These are phyloP conservation scores for Silurus meridionalis DNA, from an alignment of 2,113 vertebrate genomes.

Conservation along the genomic window DNA sequence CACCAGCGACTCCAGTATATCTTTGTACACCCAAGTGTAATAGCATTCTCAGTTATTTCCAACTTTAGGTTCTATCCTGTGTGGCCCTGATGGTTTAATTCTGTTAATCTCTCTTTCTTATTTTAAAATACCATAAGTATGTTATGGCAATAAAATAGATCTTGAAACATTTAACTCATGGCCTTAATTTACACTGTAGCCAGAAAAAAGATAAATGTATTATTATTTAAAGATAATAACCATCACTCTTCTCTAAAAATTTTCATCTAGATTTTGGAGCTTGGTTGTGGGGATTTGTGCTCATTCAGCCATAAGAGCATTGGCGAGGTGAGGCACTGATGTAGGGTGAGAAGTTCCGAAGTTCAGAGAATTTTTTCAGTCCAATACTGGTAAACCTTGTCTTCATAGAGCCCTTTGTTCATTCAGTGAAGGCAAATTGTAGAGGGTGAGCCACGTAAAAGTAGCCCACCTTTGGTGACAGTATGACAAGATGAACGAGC, in stretches of 20 bases:
- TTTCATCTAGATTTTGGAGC: no score
- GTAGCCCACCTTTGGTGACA: no score
- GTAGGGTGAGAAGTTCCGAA: background rate
- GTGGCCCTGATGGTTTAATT: background rate
- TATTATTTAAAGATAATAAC: no score
- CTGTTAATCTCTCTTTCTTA: background rate
- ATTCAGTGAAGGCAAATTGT: no score
- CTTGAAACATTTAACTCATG: background rate
- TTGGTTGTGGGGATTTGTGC: no score
- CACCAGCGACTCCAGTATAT: background rate
- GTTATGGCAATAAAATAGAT: background rate
- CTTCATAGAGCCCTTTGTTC: no score
- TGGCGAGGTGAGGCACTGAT: background rate
- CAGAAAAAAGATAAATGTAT: background rate
- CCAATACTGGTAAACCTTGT: no score
- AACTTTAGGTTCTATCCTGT: background rate
- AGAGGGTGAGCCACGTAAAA: no score
- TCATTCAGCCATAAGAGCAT: background rate
- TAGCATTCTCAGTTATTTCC: background rate
- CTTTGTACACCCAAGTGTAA: background rate
- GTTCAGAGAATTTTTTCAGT: background rate
- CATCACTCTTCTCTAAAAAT: background rate
- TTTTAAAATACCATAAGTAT: background rate
- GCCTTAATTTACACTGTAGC: background rate
- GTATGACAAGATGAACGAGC: no score